Percentiles rank a stretch among this genome's conserved stretches.
These are phyloP conservation scores for Fulmarus glacialis DNA, from an alignment of 2,113 vertebrate species.

Conservation along the genomic window DNA sequence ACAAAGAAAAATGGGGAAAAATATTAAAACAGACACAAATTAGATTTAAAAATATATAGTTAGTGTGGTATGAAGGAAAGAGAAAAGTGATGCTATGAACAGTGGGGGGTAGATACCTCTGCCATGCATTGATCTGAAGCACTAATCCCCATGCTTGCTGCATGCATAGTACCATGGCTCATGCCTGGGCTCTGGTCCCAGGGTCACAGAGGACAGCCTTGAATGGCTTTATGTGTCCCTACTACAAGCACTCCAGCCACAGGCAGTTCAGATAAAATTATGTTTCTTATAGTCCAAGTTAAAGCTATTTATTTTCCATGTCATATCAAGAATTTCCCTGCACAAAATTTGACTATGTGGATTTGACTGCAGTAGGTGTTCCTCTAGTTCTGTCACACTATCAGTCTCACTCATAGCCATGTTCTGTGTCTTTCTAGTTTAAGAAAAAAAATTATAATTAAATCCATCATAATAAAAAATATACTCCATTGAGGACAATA, in stretches of 20 bases:
- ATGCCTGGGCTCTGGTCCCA: not conserved
- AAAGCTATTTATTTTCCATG: not conserved
- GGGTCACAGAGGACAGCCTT: not conserved
- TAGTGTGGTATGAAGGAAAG: not conserved
- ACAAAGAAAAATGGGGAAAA: rapidly evolving
- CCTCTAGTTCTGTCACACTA: not conserved
- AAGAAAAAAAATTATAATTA: not conserved
- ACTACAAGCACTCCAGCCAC: not conserved
- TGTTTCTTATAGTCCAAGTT: not conserved
- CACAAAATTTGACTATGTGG: not conserved
- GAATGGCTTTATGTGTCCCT: not conserved
- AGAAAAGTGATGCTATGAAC: not conserved
- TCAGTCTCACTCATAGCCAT: not conserved
- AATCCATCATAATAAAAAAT: not conserved
- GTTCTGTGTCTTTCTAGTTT: not conserved
- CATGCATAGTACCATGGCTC: not conserved
- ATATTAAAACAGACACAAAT: not conserved
- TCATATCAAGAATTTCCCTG: not conserved
- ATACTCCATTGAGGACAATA: not conserved
- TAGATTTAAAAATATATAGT: not conserved
- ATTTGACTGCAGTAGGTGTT: not conserved
- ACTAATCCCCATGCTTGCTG: not conserved
- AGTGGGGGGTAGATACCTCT: not conserved
- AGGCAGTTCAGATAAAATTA: not conserved
- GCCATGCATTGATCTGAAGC: not conserved